Percentiles rank a stretch among this genome's conserved stretches.
phyloP scores from a whole-genome alignment of 2,888 invertebrate species.

The Drosophila subsilvestris region DNA sequence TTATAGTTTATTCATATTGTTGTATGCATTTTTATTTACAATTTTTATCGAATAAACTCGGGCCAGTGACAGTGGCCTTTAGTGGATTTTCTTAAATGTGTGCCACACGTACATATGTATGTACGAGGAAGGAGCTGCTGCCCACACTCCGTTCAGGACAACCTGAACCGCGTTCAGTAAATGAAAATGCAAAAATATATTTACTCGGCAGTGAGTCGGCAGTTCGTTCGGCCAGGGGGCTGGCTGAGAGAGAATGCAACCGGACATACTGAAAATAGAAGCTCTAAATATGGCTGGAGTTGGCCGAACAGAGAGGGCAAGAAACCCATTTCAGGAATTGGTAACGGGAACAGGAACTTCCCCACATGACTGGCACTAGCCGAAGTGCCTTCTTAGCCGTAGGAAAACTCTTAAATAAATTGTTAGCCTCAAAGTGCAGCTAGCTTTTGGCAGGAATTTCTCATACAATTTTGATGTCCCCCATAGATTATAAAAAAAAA shows the following conservation, averaged over 20 bases:
- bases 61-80: conserved; percentile 48
- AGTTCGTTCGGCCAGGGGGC: conserved; percentile 26
- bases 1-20: conserved; percentile 57
- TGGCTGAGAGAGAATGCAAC: conserved; percentile 37
- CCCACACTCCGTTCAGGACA: conserved; percentile 7
- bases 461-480: conserved; percentile 1
- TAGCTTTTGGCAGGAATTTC: conserved; percentile 34
- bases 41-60: conserved; percentile 69
- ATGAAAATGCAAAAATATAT: conserved; percentile 60
- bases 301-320: conserved; percentile 15
- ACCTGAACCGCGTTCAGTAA: conserved; percentile 16
- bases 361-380: conserved; percentile 34
- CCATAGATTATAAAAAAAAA: conserved; percentile 7
- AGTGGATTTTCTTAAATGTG: conserved; percentile 68
- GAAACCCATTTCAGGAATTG: conserved; percentile 42
- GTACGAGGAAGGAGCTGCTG: not conserved
- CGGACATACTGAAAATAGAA: conserved; percentile 57
- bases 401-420: conserved; percentile 40
- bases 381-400: conserved; percentile 2
- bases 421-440: conserved; percentile 22
- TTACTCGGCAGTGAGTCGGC: conserved; percentile 67
- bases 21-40: conserved; percentile 65
- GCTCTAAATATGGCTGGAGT: conserved; percentile 29
- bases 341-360: conserved; percentile 28
- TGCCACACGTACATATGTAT: conserved; percentile 56